Percentiles rank a stretch among this genome's conserved stretches.
phyloP scores from a whole-genome alignment of 2,113 vertebrate genomes.

The Anas platyrhynchos region DNA sequence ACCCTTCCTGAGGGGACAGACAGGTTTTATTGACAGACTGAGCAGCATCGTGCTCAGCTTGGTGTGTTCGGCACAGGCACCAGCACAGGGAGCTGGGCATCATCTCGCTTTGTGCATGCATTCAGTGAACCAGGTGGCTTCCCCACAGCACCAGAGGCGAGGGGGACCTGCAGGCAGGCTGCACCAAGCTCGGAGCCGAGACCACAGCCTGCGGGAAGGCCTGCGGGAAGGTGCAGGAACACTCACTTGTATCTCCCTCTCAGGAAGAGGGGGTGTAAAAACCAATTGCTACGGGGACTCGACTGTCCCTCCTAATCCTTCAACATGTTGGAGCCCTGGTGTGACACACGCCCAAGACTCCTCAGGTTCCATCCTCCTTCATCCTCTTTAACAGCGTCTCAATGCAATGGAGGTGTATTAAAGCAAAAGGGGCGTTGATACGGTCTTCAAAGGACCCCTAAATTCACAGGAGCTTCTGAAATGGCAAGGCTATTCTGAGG shows the following conservation, averaged over 20 bases:
- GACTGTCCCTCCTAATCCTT: background rate
- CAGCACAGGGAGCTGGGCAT: background rate
- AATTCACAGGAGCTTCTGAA: slow-evolving; percentile 37
- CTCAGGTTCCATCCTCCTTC: background rate
- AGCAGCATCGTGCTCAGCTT: fast-evolving
- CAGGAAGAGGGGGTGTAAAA: background rate
- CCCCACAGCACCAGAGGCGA: fast-evolving
- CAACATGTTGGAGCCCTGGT: background rate
- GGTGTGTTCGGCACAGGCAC: fast-evolving
- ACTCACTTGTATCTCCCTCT: fast-evolving
- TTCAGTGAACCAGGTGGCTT: fast-evolving
- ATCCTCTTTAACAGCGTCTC: background rate
- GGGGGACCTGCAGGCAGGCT: background rate
- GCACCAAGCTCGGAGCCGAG: fast-evolving
- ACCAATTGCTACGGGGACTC: background rate
- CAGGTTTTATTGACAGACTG: fast-evolving
- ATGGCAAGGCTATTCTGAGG: slow-evolving; percentile 23
- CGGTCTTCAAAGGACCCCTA: background rate
- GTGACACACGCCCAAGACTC: fast-evolving
- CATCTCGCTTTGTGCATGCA: background rate
- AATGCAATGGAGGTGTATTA: slow-evolving; percentile 4
- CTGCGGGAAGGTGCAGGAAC: background rate
- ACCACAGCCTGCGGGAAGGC: background rate
- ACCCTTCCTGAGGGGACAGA: background rate
- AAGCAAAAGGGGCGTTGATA: background rate